Conservation (phyloP, 1,140 invertebrate species). For the Calycopis cecrops region DNA sequence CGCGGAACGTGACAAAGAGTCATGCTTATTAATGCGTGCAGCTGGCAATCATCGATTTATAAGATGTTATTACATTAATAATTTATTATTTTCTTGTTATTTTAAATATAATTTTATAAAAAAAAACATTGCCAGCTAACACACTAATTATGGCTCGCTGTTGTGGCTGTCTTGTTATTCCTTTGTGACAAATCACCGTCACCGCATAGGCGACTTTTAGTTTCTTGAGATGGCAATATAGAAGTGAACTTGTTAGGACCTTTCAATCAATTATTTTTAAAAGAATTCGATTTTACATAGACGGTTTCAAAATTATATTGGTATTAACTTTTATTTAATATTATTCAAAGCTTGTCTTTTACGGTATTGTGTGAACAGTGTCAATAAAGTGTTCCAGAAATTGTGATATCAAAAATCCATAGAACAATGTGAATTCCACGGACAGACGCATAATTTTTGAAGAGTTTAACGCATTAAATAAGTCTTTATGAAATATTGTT, state of each 20-base stretch:
- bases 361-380: not conserved
- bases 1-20: too few relatives aligned
- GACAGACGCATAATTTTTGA: constrained; percentile 25
- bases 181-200: too few relatives aligned
- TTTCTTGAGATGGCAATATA: too few relatives aligned
- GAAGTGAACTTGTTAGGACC: not conserved
- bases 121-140: too few relatives aligned
- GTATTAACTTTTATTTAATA: not conserved
- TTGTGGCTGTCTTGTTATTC: too few relatives aligned
- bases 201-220: too few relatives aligned
- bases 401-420: constrained; percentile 3
- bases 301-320: not conserved
- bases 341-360: not conserved
- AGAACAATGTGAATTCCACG: constrained; percentile 24
- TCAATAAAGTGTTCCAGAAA: not conserved
- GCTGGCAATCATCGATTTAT: too few relatives aligned
- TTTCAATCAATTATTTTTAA: constrained; percentile 8
- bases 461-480: constrained; percentile 30
- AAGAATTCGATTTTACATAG: constrained; percentile 2
- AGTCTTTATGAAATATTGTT: constrained; percentile 38
- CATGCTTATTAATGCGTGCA: too few relatives aligned
- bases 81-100: too few relatives aligned
- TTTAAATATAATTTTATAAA: too few relatives aligned
- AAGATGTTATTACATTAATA: too few relatives aligned
- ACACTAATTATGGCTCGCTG: too few relatives aligned